phyloP scores from a whole-genome alignment of 1,140 invertebrate species.

The Drosophila ohnishii region DNA sequence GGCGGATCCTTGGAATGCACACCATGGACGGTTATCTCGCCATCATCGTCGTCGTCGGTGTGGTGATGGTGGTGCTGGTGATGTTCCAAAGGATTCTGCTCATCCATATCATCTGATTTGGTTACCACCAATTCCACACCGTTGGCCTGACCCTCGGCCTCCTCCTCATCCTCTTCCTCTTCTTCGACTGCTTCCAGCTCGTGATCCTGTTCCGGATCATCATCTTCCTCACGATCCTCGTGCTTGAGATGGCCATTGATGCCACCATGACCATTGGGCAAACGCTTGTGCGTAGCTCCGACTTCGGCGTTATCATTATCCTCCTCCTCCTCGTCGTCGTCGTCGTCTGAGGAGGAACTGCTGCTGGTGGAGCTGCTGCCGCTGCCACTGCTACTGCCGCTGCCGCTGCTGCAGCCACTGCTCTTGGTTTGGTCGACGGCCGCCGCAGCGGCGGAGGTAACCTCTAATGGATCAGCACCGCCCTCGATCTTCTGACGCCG shows the following conservation, averaged over 20 bases:
- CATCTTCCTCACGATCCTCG: slow-evolving; percentile 1
- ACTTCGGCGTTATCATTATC: slow-evolving; percentile 26
- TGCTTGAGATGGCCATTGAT: slow-evolving; percentile 49
- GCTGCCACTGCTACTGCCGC: slow-evolving; percentile 42
- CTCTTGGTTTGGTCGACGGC: slow-evolving; percentile 22
- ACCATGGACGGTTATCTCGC: slow-evolving; percentile 52
- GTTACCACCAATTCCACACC: slow-evolving; percentile 1
- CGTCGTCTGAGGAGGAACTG: slow-evolving; percentile 60
- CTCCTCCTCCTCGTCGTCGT: slow-evolving; percentile 47
- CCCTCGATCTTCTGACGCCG: slow-evolving; percentile 73
- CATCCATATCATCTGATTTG: slow-evolving; percentile 17
- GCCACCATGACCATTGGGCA: slow-evolving; percentile 46
- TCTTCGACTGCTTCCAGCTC: neutral
- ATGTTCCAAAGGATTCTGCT: slow-evolving; percentile 13
- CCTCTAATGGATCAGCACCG: slow-evolving; percentile 21
- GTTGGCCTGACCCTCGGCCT: slow-evolving; percentile 7
- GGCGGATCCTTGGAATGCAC: slow-evolving; percentile 58
- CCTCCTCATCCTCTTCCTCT: slow-evolving; percentile 2
- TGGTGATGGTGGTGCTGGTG: slow-evolving; percentile 1
- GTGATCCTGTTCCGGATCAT: slow-evolving; percentile 21
- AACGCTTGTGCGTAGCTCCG: slow-evolving; percentile 7
- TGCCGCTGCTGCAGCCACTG: slow-evolving; percentile 36
- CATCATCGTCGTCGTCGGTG: slow-evolving; percentile 43
- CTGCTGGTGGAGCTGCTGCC: slow-evolving; percentile 58
- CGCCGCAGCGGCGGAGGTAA: neutral